phyloP scores from a whole-genome alignment of 2,888 invertebrate genomes.

The Thecocarcelia acutangulata region DNA sequence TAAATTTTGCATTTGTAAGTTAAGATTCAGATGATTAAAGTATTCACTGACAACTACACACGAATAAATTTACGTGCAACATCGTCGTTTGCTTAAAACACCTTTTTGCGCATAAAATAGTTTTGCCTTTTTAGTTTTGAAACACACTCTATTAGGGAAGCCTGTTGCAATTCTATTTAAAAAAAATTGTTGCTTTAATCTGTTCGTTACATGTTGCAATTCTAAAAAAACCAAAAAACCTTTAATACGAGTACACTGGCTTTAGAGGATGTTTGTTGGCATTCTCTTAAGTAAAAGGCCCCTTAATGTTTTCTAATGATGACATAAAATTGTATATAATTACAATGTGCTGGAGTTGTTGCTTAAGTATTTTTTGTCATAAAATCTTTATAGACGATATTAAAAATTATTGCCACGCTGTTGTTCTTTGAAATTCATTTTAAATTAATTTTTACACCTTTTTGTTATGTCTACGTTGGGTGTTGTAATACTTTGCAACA shows the following conservation, averaged over 20 bases:
- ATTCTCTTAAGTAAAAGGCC: neutral
- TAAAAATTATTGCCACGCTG: conserved; percentile 8
- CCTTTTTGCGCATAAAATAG: conserved; percentile 31
- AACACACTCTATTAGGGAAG: neutral
- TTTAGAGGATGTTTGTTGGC: conserved; percentile 23
- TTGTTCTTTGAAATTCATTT: conserved; percentile 7
- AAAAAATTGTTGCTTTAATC: conserved; percentile 33
- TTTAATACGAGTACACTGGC: conserved; percentile 17
- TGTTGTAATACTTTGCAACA: conserved; percentile 1
- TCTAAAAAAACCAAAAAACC: conserved; percentile 1
- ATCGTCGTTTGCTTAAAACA: conserved; percentile 21
- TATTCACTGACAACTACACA: neutral
- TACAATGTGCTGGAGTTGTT: conserved; percentile 26
- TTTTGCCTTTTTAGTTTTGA: conserved; percentile 2
- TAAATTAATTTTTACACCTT: conserved; percentile 27
- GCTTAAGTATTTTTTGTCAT: conserved; percentile 28
- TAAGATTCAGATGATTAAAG: conserved; percentile 15
- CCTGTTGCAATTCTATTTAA: conserved; percentile 19
- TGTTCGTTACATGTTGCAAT: conserved; percentile 18
- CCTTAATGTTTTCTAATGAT: conserved; percentile 49
- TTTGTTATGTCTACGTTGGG: conserved; percentile 1
- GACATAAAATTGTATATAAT: conserved; percentile 60
- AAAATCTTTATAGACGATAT: conserved; percentile 41
- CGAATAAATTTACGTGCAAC: conserved; percentile 14
- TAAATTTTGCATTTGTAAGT: neutral